These are phyloP conservation scores for Trogon surrucura DNA, from an alignment of 2,113 vertebrate genomes.

Conservation along the genomic window DNA sequence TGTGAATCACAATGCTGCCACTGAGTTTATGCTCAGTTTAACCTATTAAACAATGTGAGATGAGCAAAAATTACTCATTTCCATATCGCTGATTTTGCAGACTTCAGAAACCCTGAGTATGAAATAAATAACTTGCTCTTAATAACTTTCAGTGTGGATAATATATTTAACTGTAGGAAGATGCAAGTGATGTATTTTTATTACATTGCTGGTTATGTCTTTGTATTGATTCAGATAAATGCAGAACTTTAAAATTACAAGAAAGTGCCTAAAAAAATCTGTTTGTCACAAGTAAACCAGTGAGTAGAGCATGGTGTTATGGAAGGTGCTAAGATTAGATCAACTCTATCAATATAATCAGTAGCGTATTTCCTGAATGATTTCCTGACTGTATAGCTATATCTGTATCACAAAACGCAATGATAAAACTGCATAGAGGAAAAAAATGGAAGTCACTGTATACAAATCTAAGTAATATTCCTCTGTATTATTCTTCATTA, in stretches of 20 bases:
- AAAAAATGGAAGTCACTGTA: constrained; percentile 55
- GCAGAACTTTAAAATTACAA: constrained; percentile 44
- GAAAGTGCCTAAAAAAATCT: constrained; percentile 32
- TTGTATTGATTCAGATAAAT: constrained; percentile 62
- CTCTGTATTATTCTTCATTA: constrained; percentile 64
- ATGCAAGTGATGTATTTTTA: constrained; percentile 73
- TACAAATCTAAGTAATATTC: constrained; percentile 52
- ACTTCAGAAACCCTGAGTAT: constrained; percentile 73
- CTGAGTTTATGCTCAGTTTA: constrained; percentile 76
- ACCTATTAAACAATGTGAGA: constrained; percentile 73
- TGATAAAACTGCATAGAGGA: constrained; percentile 54
- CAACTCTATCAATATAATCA: constrained; percentile 56
- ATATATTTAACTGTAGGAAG: constrained; percentile 74
- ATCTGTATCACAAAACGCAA: constrained; percentile 51
- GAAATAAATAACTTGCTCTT: constrained; percentile 79
- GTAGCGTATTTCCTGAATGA: constrained; percentile 48
- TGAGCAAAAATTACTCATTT: constrained; percentile 78
- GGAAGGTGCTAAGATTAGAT: constrained; percentile 58
- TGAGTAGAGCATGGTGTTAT: constrained; percentile 32
- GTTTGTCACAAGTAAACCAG: constrained; percentile 50
- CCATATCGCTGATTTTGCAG: constrained; percentile 79
- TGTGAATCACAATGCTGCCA: constrained; percentile 61
- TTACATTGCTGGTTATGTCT: constrained; percentile 64
- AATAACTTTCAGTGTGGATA: constrained; percentile 77
- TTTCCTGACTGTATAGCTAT: not conserved